phyloP scores from a whole-genome alignment of 2,113 vertebrate genomes.

The Malurus melanocephalus region DNA sequence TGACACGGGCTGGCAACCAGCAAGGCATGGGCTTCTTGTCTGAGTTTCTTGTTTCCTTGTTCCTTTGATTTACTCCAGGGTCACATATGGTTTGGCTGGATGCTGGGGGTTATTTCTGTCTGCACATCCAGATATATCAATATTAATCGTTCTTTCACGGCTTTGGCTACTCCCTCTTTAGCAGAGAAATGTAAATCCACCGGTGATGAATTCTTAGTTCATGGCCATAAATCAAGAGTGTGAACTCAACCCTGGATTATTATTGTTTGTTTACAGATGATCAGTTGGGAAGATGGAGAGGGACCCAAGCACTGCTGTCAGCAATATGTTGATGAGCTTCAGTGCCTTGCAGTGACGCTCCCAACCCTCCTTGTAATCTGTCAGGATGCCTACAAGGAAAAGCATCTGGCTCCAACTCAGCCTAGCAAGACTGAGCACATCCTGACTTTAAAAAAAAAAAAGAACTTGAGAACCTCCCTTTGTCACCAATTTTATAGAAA shows the following conservation, averaged over 20 bases:
- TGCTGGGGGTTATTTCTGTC: background rate
- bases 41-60: background rate
- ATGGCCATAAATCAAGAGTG: background rate
- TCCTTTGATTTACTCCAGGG: constrained; percentile 1
- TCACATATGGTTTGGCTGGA: background rate
- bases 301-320: background rate
- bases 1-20: background rate
- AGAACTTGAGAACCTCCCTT: background rate
- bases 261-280: background rate
- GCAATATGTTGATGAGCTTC: constrained; percentile 20
- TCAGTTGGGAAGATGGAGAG: background rate
- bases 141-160: background rate
- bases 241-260: background rate
- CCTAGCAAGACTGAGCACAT: background rate
- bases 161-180: background rate
- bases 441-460: background rate
- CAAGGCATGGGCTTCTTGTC: background rate
- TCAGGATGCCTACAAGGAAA: background rate
- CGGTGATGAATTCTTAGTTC: background rate
- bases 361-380: background rate
- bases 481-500: background rate
- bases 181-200: background rate
- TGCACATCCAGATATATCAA: background rate
- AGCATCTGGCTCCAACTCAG: background rate
- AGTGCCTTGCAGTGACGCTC: background rate